Percentiles rank a stretch among this genome's conserved stretches.
Evolutionary conservation across 2,797 vertebrate genomes (phyloP).

Genomic region (Sebastolobus altivelis): DNA sequence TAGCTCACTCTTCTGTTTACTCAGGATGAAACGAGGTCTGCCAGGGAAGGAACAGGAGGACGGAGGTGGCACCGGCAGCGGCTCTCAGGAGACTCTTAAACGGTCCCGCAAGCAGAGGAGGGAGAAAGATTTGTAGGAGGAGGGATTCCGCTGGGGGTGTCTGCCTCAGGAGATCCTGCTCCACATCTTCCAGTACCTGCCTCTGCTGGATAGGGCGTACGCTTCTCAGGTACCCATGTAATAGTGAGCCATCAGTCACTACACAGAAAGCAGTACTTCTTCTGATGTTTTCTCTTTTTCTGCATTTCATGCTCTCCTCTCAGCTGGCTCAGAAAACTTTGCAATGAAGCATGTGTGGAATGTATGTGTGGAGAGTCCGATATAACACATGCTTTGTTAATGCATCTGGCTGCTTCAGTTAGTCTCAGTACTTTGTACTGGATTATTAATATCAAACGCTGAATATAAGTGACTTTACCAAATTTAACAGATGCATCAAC

Average conservation of each 20-base stretch:
- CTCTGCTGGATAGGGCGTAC: slow-evolving; percentile 93
- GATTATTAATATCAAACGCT: background rate
- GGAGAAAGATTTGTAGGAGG: slow-evolving; percentile 54
- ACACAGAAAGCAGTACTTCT: background rate
- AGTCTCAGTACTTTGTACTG: background rate
- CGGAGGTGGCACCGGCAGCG: slow-evolving; percentile 70
- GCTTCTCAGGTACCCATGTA: slow-evolving; percentile 83
- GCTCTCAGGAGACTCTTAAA: slow-evolving; percentile 65
- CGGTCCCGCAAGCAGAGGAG: slow-evolving; percentile 62
- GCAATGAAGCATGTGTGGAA: background rate
- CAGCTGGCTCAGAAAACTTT: too few species aligned
- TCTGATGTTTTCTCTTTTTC: background rate
- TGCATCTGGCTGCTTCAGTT: background rate
- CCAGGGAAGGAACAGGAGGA: slow-evolving; percentile 69
- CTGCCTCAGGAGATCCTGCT: slow-evolving; percentile 93
- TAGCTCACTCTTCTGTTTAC: slow-evolving; percentile 21
- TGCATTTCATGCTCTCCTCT: background rate
- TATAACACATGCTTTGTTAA: background rate
- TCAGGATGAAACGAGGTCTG: slow-evolving; percentile 77
- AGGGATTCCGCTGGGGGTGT: slow-evolving; percentile 58
- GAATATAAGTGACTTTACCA: background rate
- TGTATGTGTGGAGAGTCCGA: background rate
- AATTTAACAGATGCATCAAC: background rate
- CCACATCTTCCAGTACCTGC: slow-evolving; percentile 94
- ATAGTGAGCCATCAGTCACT: background rate